Conservation (phyloP, 2,888 invertebrate genomes). For the Adineta ricciae region DNA sequence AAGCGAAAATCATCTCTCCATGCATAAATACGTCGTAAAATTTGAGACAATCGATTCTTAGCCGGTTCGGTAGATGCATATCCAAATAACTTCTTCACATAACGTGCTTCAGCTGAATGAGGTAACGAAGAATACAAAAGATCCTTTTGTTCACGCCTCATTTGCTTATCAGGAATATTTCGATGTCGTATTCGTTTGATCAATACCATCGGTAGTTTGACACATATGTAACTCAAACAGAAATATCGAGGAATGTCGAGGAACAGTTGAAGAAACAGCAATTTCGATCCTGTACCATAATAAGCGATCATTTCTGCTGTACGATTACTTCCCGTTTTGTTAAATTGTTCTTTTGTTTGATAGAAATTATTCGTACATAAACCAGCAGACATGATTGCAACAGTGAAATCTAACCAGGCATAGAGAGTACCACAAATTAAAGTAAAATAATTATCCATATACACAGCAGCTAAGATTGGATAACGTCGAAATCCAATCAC, state of each 20-base stretch:
- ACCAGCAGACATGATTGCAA: neutral
- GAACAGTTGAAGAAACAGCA: neutral
- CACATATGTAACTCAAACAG: neutral
- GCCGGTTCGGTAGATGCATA: neutral
- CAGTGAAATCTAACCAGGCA: neutral
- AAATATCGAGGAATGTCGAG: neutral
- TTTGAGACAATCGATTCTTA: neutral
- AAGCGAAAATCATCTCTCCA: conserved; percentile 13
- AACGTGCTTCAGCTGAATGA: neutral
- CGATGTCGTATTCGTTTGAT: neutral
- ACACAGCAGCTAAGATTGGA: neutral
- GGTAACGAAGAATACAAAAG: neutral
- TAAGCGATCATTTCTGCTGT: neutral
- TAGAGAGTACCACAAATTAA: neutral
- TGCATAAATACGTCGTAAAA: neutral
- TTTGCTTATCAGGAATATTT: neutral
- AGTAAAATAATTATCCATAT: neutral
- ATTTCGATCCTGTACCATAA: neutral
- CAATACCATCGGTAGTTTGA: neutral
- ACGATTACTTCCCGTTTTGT: neutral
- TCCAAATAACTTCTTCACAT: neutral
- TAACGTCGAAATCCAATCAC: neutral
- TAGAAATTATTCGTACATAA: neutral
- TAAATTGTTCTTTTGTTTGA: neutral
- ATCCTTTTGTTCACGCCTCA: neutral